Percentiles rank a stretch among this genome's conserved stretches.
phyloP scores from a whole-genome alignment of 1,140 invertebrate species.

The Scaptomyza hsui region DNA sequence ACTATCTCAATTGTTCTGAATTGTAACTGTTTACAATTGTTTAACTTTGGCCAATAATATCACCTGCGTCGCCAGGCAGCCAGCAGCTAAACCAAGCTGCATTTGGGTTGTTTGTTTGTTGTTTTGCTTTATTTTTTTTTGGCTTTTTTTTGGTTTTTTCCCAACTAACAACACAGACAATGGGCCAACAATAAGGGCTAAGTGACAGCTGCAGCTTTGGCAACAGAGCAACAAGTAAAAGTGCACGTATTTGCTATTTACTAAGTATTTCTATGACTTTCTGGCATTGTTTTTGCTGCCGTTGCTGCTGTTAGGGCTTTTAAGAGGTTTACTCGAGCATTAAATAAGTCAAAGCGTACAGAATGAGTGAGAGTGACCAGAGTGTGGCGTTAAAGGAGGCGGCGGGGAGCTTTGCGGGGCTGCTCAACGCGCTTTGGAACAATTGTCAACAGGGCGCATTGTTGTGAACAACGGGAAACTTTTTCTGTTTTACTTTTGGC shows the following conservation, averaged over 20 bases:
- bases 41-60: conserved; percentile 77
- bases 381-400: neutral
- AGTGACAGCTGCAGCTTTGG: conserved; percentile 10
- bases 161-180: conserved; percentile 12
- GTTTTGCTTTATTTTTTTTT: neutral
- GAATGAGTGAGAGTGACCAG: conserved; percentile 17
- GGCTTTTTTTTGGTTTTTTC: too few species aligned
- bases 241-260: conserved; percentile 74
- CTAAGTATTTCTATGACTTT: conserved; percentile 76
- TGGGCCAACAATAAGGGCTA: conserved; percentile 30
- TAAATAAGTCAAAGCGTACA: conserved; percentile 72
- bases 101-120: conserved; percentile 35
- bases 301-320: conserved; percentile 41
- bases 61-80: conserved; percentile 56
- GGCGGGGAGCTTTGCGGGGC: conserved; percentile 14
- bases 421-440: conserved; percentile 51
- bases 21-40: conserved; percentile 69
- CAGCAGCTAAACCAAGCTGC: conserved; percentile 57
- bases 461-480: conserved; percentile 69
- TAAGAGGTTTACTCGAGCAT: conserved; percentile 75
- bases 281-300: conserved; percentile 58
- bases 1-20: conserved; percentile 68
- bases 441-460: conserved; percentile 75
- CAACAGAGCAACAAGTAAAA: conserved; percentile 71
- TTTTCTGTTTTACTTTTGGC: conserved; percentile 61